phyloP scores from a whole-genome alignment of 1,140 invertebrate species.

The Rhagoletis zephyria region DNA sequence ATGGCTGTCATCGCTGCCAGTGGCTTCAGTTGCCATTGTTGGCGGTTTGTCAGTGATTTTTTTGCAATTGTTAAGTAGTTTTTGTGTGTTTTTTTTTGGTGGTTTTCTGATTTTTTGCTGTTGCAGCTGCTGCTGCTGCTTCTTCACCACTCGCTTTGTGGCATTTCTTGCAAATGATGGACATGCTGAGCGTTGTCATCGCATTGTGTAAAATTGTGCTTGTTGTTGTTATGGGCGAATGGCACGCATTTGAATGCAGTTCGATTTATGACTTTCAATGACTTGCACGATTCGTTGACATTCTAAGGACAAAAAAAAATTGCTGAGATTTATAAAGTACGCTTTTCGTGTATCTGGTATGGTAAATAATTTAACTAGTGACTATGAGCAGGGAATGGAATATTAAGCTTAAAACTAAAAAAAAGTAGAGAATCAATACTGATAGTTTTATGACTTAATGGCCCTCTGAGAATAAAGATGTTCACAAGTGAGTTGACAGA shows the following conservation, averaged over 20 bases:
- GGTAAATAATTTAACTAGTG: too few species aligned
- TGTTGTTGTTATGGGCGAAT: background rate
- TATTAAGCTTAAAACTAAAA: too few species aligned
- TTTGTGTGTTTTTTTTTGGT: background rate
- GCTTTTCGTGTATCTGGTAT: background rate
- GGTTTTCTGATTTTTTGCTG: background rate
- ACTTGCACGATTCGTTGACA: background rate
- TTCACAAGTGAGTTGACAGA: too few species aligned
- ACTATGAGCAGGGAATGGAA: too few species aligned
- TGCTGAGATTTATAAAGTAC: conserved; percentile 1
- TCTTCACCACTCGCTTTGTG: conserved; percentile 15
- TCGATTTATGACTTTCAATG: conserved; percentile 24
- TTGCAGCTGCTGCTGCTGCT: background rate
- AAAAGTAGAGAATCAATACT: too few species aligned
- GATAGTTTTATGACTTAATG: too few species aligned
- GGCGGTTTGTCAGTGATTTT: conserved; percentile 38
- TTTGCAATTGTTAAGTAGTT: background rate
- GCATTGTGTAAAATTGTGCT: background rate
- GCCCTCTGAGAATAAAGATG: too few species aligned
- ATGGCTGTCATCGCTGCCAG: background rate
- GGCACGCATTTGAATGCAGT: background rate
- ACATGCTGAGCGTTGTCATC: conserved; percentile 15
- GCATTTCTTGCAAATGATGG: conserved; percentile 49
- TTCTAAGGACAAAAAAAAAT: background rate
- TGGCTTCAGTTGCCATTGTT: conserved; percentile 24